A percentile compares a stretch with the other conserved stretches of the same genome.
Evolutionary conservation across 2,888 invertebrate genomes (phyloP).

Genomic region (Harpalus rufipes): DNA sequence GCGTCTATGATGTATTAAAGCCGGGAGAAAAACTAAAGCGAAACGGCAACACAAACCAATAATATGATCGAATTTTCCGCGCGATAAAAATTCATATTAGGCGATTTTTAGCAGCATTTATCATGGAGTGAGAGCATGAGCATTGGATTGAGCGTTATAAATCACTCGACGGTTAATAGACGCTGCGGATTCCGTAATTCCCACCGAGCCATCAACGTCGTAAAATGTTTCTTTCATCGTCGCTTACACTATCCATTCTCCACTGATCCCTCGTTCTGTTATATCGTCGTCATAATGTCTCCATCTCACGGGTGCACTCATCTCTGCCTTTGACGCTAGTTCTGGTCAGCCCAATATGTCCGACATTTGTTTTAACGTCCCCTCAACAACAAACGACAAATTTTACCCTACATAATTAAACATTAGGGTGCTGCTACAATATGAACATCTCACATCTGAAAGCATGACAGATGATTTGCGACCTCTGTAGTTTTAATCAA

Average conservation of each 20-base stretch:
- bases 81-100: slow-evolving; percentile 65
- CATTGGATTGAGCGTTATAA: slow-evolving; percentile 51
- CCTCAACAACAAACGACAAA: background rate
- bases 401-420: background rate
- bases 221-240: slow-evolving; percentile 59
- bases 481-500: too few relatives aligned
- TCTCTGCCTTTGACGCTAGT: slow-evolving; percentile 1
- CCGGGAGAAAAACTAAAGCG: slow-evolving; percentile 39
- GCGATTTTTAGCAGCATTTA: slow-evolving; percentile 62
- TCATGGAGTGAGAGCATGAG: too few relatives aligned
- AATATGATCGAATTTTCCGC: slow-evolving; percentile 65
- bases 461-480: too few relatives aligned
- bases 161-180: slow-evolving; percentile 46
- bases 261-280: slow-evolving; percentile 58
- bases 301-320: slow-evolving; percentile 43
- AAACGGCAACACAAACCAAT: slow-evolving; percentile 60
- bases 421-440: background rate
- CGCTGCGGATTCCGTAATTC: slow-evolving; percentile 47
- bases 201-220: slow-evolving; percentile 40
- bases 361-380: background rate
- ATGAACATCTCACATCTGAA: too few relatives aligned
- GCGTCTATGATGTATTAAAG: slow-evolving; percentile 62
- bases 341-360: background rate
- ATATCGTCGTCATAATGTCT: slow-evolving; percentile 64
- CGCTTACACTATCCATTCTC: slow-evolving; percentile 56